Evolutionary conservation across 2,797 vertebrate species (phyloP).

Genomic region (Aerospiza tachiro): DNA sequence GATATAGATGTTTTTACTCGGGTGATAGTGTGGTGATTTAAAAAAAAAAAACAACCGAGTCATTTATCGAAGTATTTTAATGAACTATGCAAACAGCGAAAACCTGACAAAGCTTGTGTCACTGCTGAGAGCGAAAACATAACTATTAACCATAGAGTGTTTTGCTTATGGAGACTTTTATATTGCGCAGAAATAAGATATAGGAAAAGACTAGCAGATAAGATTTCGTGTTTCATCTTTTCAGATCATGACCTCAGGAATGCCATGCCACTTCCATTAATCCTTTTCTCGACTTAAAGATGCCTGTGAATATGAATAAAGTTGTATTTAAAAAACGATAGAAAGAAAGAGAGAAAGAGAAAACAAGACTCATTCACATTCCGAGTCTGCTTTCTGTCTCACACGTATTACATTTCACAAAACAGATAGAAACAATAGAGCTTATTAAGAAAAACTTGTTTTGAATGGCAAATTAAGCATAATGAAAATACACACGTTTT

Average conservation of each 20-base stretch:
- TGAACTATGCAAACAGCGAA: constrained; percentile 41
- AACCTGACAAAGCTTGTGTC: constrained; percentile 57
- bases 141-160: constrained; percentile 17
- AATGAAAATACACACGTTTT: constrained; percentile 74
- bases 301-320: constrained; percentile 7
- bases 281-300: constrained; percentile 11
- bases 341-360: constrained; percentile 44
- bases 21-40: constrained; percentile 45
- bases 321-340: neutral
- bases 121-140: constrained; percentile 53
- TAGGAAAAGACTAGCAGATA: constrained; percentile 17
- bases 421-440: constrained; percentile 79
- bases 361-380: constrained; percentile 79
- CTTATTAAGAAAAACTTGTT: constrained; percentile 82
- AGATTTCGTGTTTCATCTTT: neutral
- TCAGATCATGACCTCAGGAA: constrained; percentile 19
- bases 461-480: constrained; percentile 77
- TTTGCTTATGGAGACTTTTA: neutral
- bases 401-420: constrained; percentile 80
- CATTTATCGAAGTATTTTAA: constrained; percentile 58
- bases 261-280: constrained; percentile 2
- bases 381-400: constrained; percentile 78
- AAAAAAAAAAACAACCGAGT: constrained; percentile 14
- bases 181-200: neutral
- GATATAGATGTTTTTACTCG: constrained; percentile 61